Base-by-base conservation (phyloP, 2,888 invertebrate species). In the Drosophila picticornis region DNA sequence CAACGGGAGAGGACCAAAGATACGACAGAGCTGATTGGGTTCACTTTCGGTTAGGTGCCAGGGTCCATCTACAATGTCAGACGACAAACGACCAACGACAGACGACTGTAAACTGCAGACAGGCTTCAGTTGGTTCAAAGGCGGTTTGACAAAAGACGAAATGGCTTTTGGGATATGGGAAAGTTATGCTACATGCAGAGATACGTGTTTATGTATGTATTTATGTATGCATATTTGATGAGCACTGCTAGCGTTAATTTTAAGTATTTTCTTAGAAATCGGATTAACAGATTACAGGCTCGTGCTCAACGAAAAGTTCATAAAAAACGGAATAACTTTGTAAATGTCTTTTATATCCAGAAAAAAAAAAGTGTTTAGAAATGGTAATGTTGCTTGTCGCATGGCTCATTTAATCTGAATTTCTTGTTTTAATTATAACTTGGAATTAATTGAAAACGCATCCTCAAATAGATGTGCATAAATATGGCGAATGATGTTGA, bases 21-120 rank as follows among this genome's bases (percentile, higher is more conserved):
- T 56, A 60, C 56, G 60, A 59, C 61, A 53, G 43, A 57, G 43
- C 69, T 53, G 69, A 77, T 77, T 77, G 64, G 55, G 22, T 61
- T 52, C 34, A 55, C 55, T 50, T 43, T 31, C 50, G 43, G 25
- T 55, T 57, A 52, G 71, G 32, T 62, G 48, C 29, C 52, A 48
- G n/a, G 6, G 31, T 32, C 48, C 46, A 38, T 22, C 56, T 38
- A 19, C 55, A 25, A 36, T 34, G 52, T 36, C 36, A 36, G 25
- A 50, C 19, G 48, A 50, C 16, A 43, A 11, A 27, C 13, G 22
- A 70, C 53, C 36, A 10, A 27, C 32, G 34, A 50, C 48, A 57
- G 27, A 29, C 53, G 46, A 40, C 50, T 50, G 19, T 27, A 29
- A 27, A 11, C 50, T 22, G 22, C 22, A 27, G 40, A 57, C 31